Base-by-base conservation (phyloP, 2,797 vertebrate genomes). In the Coranthus polyacanthus region DNA sequence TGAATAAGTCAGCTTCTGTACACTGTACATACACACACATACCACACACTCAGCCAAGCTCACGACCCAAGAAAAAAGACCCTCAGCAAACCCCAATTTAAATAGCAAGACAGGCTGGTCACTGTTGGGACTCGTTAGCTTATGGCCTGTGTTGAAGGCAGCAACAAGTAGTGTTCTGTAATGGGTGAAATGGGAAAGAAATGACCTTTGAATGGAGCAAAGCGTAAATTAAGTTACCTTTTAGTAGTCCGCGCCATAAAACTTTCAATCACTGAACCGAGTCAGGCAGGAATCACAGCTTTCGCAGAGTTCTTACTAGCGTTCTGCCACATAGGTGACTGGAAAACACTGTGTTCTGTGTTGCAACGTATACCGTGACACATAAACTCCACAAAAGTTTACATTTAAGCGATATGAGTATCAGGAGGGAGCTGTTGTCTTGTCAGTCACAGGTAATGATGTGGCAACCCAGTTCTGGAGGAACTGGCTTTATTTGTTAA, bases 1-100 rank as follows among this genome's bases (percentile, higher is more conserved):
- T 75, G 82, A 91, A 89, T 89, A 86, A 83, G 80, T 62, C 71
- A 77, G 59, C 86, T 85, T 85, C 82, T 90, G 84, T 89, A 72
- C 56, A 81, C 54, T 57, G 41, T 42, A 43, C 54, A 37, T 22
- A 41, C 81, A 82, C 54, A 55, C 37, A 41, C 81, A 82, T 68
- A 77, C 80, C 84, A 78, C 89, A 91, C 78, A 75, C 72, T 62
- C 59, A 51, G 72, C 59, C 83, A 60, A n/a, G 69, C 79, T 85
- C 56, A 36, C 71, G 72, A 81, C 37, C 53, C 34, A 82, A 49
- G 44, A 71, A 77, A 63, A 67, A 26, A 64, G 63, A 67, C 70
- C 75, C 65, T 81, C 67, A 75, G 85, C 50, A 81, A 78, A 84
- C 57, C 67, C 32, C 57, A 79, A 74, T 79, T 88, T 81, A 69